Evolutionary conservation across 2,888 invertebrate genomes (phyloP).

Genomic region (Bimastos eiseni): DNA sequence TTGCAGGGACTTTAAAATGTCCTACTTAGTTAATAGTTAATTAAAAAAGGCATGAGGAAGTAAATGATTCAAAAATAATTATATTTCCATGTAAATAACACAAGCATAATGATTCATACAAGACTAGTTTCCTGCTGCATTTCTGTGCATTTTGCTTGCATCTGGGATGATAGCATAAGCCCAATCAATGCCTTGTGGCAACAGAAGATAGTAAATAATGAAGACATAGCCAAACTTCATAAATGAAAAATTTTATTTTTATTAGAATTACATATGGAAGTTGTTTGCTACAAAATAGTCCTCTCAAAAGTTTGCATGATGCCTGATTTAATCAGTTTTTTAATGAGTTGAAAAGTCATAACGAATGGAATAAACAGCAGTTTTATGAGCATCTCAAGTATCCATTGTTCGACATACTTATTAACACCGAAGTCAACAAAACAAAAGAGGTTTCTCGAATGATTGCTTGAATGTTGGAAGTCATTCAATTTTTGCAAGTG

Average conservation of each 20-base stretch:
- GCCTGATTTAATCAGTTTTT: neutral
- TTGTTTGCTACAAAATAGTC: neutral
- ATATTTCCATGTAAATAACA: too few species aligned
- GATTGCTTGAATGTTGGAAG: constrained; percentile 5
- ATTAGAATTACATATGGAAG: constrained; percentile 13
- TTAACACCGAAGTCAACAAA: neutral
- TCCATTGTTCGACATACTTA: neutral
- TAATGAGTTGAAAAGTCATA: neutral
- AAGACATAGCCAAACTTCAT: neutral
- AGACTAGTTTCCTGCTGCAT: neutral
- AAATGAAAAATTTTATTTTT: neutral
- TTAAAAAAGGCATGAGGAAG: too few species aligned
- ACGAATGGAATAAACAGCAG: neutral
- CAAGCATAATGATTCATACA: too few species aligned
- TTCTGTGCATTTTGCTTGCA: neutral
- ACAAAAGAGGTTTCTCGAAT: neutral
- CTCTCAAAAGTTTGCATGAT: neutral
- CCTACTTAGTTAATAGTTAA: too few species aligned
- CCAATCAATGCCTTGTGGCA: neutral
- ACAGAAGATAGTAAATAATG: neutral
- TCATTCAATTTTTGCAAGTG: constrained; percentile 5
- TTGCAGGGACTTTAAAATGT: neutral
- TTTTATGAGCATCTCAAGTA: neutral
- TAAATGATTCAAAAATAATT: too few species aligned
- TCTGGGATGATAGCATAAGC: neutral